Evolutionary conservation across 2,888 invertebrate species (phyloP), one percentile per base, ranked within the genome.

Genomic region (Steinernema carpocapsae): DNA sequence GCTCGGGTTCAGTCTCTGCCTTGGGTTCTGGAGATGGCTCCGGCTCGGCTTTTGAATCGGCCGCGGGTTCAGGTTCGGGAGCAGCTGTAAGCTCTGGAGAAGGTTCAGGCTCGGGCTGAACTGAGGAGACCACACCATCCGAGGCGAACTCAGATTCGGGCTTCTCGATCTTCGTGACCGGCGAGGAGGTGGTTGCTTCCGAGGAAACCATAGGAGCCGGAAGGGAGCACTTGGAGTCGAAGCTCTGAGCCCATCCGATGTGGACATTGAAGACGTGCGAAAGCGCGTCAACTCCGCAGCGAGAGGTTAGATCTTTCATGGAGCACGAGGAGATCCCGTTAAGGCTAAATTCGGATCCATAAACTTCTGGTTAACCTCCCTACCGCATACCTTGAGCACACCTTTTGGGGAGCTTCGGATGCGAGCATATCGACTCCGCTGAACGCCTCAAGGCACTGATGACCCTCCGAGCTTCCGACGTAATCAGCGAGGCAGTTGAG

Each of bases 261-360:
- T 85, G 84, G 12, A 82, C 59, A 73, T 82, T 82, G 76, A 82
- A 85, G 22, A 85, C 81, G 76, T 85, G 86, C 29, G 85, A 76
- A 29, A 85, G 77, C n/a, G 85, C 83, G 48, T 86, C 86, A 70
- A 78, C 82, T 6, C 86, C 86, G 72, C 86, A 86, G 19, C 77
- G 19, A 48, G 74, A 72, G 64, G 82, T 82, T 19, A 85, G 76
- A 12, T 76, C 77, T 2, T 46, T 46, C 6, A 81, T 70, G 0
- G 81, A 71, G 74, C 85, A 85, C 24, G 74, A 51, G 45, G 85
- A 76, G n/a, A 84, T 77, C 0, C 74, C 56, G 72, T 83, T 79
- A 29, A 84, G 70, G 70, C 81, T 83, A 75, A 59, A 82, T 22
- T 10, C 2, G 71, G 17, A 37, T 10, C 37, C 10, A 6, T 37